These are phyloP conservation scores for Ectemnius continuus DNA, from an alignment of 2,888 invertebrate species.

Conservation along the genomic window DNA sequence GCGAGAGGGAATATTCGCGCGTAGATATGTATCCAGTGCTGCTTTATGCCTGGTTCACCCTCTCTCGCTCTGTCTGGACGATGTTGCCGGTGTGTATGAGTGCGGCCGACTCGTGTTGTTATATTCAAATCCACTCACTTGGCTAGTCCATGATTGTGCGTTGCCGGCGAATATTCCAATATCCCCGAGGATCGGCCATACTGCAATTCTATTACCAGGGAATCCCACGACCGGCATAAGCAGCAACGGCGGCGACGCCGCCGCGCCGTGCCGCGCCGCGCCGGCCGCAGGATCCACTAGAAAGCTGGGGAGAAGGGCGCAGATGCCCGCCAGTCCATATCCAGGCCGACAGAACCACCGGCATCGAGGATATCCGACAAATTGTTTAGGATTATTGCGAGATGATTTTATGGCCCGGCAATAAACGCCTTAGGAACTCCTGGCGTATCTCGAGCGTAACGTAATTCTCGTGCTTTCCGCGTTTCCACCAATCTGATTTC, in stretches of 20 bases:
- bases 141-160: constrained; percentile 71
- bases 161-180: constrained; percentile 70
- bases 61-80: background rate
- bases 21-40: constrained; percentile 73
- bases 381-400: constrained; percentile 53
- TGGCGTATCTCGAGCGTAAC: constrained; percentile 2
- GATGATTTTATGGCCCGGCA: constrained; percentile 48
- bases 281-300: no score
- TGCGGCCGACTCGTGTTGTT: constrained; percentile 65
- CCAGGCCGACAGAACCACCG: no score
- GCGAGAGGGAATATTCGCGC: constrained; percentile 33
- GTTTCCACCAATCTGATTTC: constrained; percentile 4
- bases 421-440: constrained; percentile 8
- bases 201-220: constrained; percentile 58
- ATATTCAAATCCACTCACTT: constrained; percentile 75
- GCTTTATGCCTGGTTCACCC: constrained; percentile 67
- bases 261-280: no score
- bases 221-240: constrained; percentile 59
- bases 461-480: background rate
- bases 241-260: constrained; percentile 16
- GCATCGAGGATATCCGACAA: constrained; percentile 31
- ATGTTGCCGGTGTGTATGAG: constrained; percentile 65
- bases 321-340: no score
- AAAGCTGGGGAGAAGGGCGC: no score
- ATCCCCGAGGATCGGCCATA: constrained; percentile 50